A percentile compares a stretch with the other conserved stretches of the same genome.
Evolutionary conservation across 2,797 vertebrate genomes (phyloP).

Genomic region (Lophotriccus pileatus): DNA sequence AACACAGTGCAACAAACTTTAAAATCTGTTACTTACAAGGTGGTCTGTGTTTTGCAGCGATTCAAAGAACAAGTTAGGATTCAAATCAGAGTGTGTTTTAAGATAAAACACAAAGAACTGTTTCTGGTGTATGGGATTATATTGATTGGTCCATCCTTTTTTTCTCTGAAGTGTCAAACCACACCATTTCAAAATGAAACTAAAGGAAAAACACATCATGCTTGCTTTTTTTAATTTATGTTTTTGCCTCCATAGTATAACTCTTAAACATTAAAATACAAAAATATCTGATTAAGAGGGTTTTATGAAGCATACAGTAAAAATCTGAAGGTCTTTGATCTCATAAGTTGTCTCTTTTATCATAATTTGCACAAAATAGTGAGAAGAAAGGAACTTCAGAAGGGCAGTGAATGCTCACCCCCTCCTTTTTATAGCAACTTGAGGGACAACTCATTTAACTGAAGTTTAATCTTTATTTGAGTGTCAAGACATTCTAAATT

Average conservation of each 20-base stretch:
- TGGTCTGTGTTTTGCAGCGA: background rate
- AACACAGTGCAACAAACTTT: background rate
- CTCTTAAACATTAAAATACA: background rate
- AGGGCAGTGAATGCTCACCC: background rate
- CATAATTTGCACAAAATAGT: background rate
- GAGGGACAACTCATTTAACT: background rate
- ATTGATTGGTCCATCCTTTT: background rate
- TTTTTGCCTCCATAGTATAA: background rate
- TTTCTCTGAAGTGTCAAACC: background rate
- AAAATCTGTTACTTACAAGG: background rate
- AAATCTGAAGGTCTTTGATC: background rate
- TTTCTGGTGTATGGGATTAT: background rate
- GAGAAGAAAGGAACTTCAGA: background rate
- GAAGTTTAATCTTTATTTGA: slow-evolving; percentile 30
- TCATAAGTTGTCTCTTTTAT: background rate
- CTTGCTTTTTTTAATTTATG: background rate
- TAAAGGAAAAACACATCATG: background rate
- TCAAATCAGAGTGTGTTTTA: background rate
- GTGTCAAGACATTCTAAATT: slow-evolving; percentile 37
- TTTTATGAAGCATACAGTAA: background rate
- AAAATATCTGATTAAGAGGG: background rate
- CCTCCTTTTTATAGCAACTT: background rate
- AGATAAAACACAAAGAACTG: background rate
- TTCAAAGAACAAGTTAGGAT: background rate
- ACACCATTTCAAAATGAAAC: background rate